phyloP scores from a whole-genome alignment of 2,888 invertebrate genomes.

The Drosophila lacicola region DNA sequence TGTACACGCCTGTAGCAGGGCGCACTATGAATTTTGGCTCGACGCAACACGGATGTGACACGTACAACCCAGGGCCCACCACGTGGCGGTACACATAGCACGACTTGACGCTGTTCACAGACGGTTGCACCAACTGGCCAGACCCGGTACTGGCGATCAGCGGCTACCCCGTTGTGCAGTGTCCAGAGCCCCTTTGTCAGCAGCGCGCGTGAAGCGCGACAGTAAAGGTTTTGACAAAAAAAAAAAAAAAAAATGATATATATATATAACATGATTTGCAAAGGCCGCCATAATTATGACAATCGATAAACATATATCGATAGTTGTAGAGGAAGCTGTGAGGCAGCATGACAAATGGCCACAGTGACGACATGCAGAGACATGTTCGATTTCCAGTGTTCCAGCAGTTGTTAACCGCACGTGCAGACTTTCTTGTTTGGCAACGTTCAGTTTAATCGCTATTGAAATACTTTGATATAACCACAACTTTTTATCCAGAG shows the following conservation, averaged over 20 bases:
- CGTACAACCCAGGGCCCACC: constrained; percentile 84
- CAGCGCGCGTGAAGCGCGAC: constrained; percentile 28
- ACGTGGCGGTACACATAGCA: constrained; percentile 84
- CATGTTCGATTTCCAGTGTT: constrained; percentile 36
- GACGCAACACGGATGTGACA: constrained; percentile 81
- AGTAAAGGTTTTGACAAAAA: constrained; percentile 18
- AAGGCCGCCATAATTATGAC: constrained; percentile 6
- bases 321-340: neutral
- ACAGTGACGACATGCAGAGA: neutral
- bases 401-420: constrained; percentile 70
- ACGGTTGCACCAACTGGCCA: constrained; percentile 84
- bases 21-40: constrained; percentile 84
- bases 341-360: neutral
- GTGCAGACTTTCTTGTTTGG: constrained; percentile 22
- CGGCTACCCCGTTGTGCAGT: constrained; percentile 84
- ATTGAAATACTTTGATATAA: constrained; percentile 63
- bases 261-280: neutral
- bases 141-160: constrained; percentile 83
- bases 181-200: constrained; percentile 83
- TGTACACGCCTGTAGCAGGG: constrained; percentile 78
- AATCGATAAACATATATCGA: neutral
- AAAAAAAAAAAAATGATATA: constrained; percentile 1
- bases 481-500: constrained; percentile 77
- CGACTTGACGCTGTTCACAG: constrained; percentile 84
- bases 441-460: constrained; percentile 62